Percentiles rank a stretch among this genome's conserved stretches.
Conservation (phyloP, 2,797 vertebrate species). For the Sternarchorhynchus goeldii region DNA sequence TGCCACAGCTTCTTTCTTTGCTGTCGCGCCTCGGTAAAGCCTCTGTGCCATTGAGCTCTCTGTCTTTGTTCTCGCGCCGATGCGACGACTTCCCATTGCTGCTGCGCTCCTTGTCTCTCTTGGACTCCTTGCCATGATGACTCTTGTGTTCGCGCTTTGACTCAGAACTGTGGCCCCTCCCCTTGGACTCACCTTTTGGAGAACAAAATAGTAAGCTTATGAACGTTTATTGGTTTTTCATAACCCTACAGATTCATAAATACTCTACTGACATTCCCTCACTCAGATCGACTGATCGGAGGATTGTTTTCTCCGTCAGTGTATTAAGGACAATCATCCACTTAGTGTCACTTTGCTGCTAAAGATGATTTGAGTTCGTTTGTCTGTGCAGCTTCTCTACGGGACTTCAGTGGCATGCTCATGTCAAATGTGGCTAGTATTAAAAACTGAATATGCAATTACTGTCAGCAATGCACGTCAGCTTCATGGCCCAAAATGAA, state of each 20-base stretch:
- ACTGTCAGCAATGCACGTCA: too few relatives aligned
- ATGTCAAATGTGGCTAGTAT: too few relatives aligned
- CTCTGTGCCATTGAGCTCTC: constrained; percentile 75
- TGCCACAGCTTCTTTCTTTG: constrained; percentile 68
- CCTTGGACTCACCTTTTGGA: constrained; percentile 83
- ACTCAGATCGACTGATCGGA: not conserved
- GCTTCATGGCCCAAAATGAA: too few relatives aligned
- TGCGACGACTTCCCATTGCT: constrained; percentile 31
- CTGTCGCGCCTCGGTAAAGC: constrained; percentile 73
- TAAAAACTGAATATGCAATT: too few relatives aligned
- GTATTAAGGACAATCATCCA: constrained; percentile 56
- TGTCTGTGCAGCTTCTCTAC: not conserved
- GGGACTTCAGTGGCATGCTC: too few relatives aligned
- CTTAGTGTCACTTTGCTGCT: constrained; percentile 63
- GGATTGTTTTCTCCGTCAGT: constrained; percentile 19
- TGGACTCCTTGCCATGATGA: constrained; percentile 68
- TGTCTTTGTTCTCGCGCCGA: constrained; percentile 54
- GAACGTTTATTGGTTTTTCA: constrained; percentile 10
- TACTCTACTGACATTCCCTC: not conserved
- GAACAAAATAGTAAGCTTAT: constrained; percentile 41
- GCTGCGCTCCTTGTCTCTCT: constrained; percentile 76
- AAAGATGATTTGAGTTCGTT: constrained; percentile 5
- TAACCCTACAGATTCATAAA: not conserved
- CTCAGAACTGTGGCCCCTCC: constrained; percentile 76
- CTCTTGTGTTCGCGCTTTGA: constrained; percentile 78